These are phyloP conservation scores for Syngnathus rostellatus DNA, from an alignment of 2,797 vertebrate species.

Conservation along the genomic window DNA sequence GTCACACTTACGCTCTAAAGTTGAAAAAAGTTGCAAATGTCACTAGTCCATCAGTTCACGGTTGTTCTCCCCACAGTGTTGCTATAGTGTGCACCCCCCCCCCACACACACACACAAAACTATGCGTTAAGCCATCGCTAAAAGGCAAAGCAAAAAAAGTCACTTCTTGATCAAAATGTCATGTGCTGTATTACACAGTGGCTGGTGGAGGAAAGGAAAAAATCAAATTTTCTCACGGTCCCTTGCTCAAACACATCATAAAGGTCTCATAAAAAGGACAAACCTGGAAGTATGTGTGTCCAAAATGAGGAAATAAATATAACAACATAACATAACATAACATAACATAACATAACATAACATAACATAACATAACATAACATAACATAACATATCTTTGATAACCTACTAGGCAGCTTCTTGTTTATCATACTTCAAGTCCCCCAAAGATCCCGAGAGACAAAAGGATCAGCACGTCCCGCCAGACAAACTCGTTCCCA, in stretches of 20 bases:
- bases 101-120: neutral
- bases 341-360: too few relatives aligned
- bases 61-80: neutral
- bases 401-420: slow-evolving; percentile 16
- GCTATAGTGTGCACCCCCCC: neutral
- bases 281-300: slow-evolving; percentile 4
- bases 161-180: neutral
- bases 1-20: too few relatives aligned
- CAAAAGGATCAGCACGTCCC: neutral
- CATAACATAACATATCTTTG: slow-evolving; percentile 13
- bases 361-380: too few relatives aligned
- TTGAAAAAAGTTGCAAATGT: neutral
- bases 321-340: too few relatives aligned
- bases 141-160: slow-evolving; percentile 9
- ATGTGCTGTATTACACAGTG: neutral
- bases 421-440: slow-evolving; percentile 24
- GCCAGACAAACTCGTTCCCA: neutral
- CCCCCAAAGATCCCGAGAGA: neutral
- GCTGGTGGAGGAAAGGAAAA: neutral
- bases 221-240: neutral
- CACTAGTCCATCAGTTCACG: neutral
- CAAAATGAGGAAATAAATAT: slow-evolving; percentile 22
- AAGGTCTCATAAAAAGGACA: slow-evolving; percentile 22
- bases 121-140: neutral
- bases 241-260: slow-evolving; percentile 10